Conservation (phyloP, 2,888 invertebrate genomes). For the Eustalomyia histrio region DNA sequence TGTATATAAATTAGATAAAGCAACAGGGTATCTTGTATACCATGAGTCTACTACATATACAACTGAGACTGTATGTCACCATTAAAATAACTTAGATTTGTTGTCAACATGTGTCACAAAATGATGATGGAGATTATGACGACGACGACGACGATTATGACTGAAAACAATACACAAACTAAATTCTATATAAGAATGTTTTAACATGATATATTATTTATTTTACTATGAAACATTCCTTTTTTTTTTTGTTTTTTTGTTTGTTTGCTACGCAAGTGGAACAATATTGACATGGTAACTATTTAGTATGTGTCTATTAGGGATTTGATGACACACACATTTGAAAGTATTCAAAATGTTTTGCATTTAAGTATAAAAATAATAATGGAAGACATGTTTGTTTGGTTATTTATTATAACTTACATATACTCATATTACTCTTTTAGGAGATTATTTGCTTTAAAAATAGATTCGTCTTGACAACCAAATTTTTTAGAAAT, state of each 20-base stretch:
- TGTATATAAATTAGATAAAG: conserved; percentile 31
- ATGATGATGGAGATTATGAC: conserved; percentile 44
- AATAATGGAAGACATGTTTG: too few species aligned
- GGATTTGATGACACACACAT: background rate
- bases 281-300: background rate
- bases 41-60: conserved; percentile 37
- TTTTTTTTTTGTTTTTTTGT: background rate
- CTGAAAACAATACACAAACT: background rate
- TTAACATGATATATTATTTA: background rate
- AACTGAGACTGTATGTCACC: conserved; percentile 41
- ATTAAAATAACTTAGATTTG: conserved; percentile 54
- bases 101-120: conserved; percentile 64
- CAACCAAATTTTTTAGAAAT: too few species aligned
- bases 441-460: too few species aligned
- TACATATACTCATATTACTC: too few species aligned
- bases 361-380: too few species aligned
- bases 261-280: background rate
- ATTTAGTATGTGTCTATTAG: background rate
- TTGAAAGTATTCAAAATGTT: too few species aligned
- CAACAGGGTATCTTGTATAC: conserved; percentile 58
- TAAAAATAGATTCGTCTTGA: too few species aligned
- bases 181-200: background rate
- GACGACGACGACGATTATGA: background rate
- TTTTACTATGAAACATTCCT: background rate
- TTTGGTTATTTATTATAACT: too few species aligned